Percentiles rank a stretch among this genome's conserved stretches.
Evolutionary conservation across 2,113 vertebrate species (phyloP).

Genomic region (Phrynosoma blainvillii): DNA sequence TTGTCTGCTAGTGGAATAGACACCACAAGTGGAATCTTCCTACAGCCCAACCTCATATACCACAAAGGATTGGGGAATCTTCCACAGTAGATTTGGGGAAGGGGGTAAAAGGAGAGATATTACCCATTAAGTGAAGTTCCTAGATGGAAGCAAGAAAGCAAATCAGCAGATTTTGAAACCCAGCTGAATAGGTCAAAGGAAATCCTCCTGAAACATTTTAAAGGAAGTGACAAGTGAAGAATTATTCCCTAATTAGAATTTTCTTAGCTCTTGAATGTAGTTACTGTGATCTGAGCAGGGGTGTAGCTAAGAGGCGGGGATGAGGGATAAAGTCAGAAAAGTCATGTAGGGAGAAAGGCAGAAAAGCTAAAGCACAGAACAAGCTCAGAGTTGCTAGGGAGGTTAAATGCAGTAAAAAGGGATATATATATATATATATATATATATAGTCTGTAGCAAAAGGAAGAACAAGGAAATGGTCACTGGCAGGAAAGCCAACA

Average conservation of each 20-base stretch:
- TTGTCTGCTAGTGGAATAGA: not conserved
- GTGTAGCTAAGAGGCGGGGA: too few species aligned
- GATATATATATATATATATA: too few species aligned
- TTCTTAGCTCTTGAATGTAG: not conserved
- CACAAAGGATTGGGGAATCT: not conserved
- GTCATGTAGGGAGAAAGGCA: conserved; percentile 10
- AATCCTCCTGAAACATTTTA: conserved; percentile 34
- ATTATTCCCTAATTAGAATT: conserved; percentile 42
- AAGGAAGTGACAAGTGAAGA: conserved; percentile 26
- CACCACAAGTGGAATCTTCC: not conserved
- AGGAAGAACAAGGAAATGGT: too few species aligned
- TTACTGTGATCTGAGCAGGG: conserved; percentile 32
- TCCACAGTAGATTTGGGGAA: not conserved
- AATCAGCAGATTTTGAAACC: conserved; percentile 1
- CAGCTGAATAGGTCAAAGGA: conserved; percentile 32
- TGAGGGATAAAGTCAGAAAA: too few species aligned
- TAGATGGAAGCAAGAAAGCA: conserved; percentile 16
- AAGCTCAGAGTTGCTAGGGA: too few species aligned
- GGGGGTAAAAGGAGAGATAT: not conserved
- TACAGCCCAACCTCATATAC: not conserved
- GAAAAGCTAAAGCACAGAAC: not conserved
- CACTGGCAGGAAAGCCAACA: too few species aligned
- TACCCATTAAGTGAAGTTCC: conserved; percentile 1
- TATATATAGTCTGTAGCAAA: too few species aligned
- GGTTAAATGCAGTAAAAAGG: too few species aligned